phyloP scores from a whole-genome alignment of 92 coral and sea anemone species.

The Zoanthus solanderi region DNA sequence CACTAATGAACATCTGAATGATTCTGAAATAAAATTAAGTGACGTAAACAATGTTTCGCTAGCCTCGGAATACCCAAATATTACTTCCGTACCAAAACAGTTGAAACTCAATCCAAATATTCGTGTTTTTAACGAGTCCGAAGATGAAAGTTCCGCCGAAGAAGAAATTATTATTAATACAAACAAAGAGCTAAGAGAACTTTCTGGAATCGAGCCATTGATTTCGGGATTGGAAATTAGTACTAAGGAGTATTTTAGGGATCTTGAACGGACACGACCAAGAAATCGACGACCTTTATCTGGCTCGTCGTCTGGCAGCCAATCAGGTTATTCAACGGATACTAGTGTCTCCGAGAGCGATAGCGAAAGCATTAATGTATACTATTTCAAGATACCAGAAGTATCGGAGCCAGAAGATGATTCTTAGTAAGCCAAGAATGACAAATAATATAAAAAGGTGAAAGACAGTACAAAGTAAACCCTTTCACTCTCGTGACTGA shows the following conservation, averaged over 20 bases:
- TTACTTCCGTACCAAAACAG: neutral
- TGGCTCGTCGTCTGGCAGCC: slow-evolving; percentile 47
- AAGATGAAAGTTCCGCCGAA: slow-evolving; percentile 39
- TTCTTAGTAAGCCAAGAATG: neutral
- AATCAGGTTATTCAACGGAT: slow-evolving; percentile 50
- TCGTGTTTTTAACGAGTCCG: slow-evolving; percentile 28
- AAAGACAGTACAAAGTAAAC: too few species aligned
- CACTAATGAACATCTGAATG: neutral
- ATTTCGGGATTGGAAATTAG: slow-evolving; percentile 30
- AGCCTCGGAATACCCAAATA: neutral
- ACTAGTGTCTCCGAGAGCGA: slow-evolving; percentile 42
- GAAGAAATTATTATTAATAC: slow-evolving; percentile 9
- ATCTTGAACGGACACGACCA: slow-evolving; percentile 24
- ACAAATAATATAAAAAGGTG: neutral
- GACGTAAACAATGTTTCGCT: neutral
- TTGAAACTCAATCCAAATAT: slow-evolving; percentile 5
- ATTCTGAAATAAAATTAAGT: neutral
- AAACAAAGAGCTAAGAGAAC: slow-evolving; percentile 32
- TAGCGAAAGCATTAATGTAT: slow-evolving; percentile 19
- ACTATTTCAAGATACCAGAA: slow-evolving; percentile 43
- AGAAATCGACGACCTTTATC: slow-evolving; percentile 23
- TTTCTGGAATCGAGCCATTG: slow-evolving; percentile 33
- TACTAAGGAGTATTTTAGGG: slow-evolving; percentile 35
- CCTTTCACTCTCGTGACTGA: neutral
- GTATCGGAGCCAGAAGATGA: slow-evolving; percentile 47